Conservation (phyloP, 1,140 invertebrate species). For the Eubasilissa regina region DNA sequence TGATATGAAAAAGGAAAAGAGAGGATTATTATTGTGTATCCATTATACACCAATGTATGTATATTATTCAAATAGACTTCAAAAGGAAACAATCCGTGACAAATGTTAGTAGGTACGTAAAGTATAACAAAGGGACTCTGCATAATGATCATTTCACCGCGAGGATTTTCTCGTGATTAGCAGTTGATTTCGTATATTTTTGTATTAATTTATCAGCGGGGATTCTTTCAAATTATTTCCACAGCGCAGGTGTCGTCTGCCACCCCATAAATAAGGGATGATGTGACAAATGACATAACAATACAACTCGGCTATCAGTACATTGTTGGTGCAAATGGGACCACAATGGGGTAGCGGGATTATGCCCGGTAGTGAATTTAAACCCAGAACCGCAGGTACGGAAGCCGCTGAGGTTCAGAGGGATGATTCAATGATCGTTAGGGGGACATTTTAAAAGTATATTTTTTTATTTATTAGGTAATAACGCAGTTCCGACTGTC, state of each 20-base stretch:
- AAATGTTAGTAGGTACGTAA: no score
- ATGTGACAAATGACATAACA: constrained; percentile 39
- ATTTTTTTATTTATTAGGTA: no score
- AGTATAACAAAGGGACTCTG: no score
- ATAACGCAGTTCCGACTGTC: no score
- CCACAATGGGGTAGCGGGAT: constrained; percentile 38
- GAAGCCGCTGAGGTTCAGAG: background rate
- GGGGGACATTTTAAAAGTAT: background rate
- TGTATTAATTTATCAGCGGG: constrained; percentile 42
- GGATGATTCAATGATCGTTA: constrained; percentile 5
- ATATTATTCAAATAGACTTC: no score
- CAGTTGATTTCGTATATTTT: constrained; percentile 15
- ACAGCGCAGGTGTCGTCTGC: constrained; percentile 28
- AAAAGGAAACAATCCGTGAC: no score
- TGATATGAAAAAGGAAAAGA: no score
- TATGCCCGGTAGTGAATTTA: constrained; percentile 13
- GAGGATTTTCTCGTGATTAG: constrained; percentile 32
- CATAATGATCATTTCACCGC: background rate
- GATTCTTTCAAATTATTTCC: constrained; percentile 6
- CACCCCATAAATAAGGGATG: constrained; percentile 23
- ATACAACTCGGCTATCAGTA: constrained; percentile 11
- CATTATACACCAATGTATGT: no score
- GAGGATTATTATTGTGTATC: no score
- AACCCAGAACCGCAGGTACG: constrained; percentile 15
- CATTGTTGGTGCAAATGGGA: constrained; percentile 35